Conservation (phyloP, 2,113 vertebrate species). For the Platycercus adscitus region DNA sequence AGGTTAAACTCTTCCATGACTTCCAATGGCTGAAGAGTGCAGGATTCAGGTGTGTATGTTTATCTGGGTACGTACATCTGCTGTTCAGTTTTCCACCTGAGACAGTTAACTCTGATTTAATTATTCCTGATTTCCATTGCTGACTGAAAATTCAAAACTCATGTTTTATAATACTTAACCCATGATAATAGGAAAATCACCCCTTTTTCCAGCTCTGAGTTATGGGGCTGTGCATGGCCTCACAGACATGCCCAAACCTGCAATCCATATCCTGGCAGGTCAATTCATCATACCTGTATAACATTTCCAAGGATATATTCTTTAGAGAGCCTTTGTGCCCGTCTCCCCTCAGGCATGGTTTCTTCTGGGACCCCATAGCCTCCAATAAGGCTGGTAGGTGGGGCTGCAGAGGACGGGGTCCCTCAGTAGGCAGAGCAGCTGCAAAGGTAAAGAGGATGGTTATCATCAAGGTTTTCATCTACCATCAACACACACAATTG, state of each 20-base stretch:
- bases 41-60: rapidly evolving
- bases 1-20: background rate
- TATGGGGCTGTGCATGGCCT: background rate
- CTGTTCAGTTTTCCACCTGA: background rate
- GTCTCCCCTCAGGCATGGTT: background rate
- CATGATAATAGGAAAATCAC: background rate
- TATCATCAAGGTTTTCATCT: rapidly evolving
- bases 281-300: background rate
- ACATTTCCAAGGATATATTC: background rate
- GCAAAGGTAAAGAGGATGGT: background rate
- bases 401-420: background rate
- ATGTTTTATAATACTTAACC: background rate
- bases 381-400: rapidly evolving
- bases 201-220: background rate
- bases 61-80: background rate
- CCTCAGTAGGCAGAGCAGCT: background rate
- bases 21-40: background rate
- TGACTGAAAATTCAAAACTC: background rate
- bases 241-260: background rate
- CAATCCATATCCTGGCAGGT: background rate
- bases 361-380: background rate
- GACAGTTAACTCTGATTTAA: background rate
- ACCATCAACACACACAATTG: background rate
- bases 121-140: background rate
- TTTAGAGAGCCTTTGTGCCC: background rate